Conservation (phyloP, 2,888 invertebrate species). For the Malthinus flaveolus region DNA sequence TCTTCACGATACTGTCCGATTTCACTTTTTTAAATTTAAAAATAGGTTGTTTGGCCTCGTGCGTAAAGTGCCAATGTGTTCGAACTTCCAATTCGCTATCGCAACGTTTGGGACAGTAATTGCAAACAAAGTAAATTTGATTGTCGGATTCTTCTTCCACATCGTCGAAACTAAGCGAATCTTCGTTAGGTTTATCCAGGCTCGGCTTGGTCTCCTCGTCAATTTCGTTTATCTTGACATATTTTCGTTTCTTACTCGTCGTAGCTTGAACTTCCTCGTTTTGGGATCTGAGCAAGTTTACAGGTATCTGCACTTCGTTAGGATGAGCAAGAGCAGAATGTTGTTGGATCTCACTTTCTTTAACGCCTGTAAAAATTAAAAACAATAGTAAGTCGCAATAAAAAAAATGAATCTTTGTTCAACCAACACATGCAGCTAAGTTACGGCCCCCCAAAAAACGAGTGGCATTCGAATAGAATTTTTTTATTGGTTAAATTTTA, state of each 20-base stretch:
- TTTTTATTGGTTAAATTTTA: too few relatives aligned
- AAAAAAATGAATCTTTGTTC: too few relatives aligned
- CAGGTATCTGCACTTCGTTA: too few relatives aligned
- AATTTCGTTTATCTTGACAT: too few relatives aligned
- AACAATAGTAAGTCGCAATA: neutral
- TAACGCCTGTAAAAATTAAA: slow-evolving; percentile 13
- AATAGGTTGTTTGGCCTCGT: slow-evolving; percentile 25
- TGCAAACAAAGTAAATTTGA: slow-evolving; percentile 29
- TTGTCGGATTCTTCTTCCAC: slow-evolving; percentile 7
- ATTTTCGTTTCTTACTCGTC: neutral
- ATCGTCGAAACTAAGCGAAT: neutral
- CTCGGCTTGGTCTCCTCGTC: neutral
- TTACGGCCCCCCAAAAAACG: too few relatives aligned
- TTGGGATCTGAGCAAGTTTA: too few relatives aligned
- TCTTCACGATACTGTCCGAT: neutral
- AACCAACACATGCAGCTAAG: too few relatives aligned
- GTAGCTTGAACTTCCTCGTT: too few relatives aligned
- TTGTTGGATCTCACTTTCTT: slow-evolving; percentile 12
- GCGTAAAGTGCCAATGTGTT: slow-evolving; percentile 35
- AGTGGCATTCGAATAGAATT: too few relatives aligned
- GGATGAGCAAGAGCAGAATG: slow-evolving; percentile 18
- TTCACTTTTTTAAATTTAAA: slow-evolving; percentile 23
- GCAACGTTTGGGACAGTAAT: slow-evolving; percentile 37
- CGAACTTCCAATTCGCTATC: slow-evolving; percentile 24
- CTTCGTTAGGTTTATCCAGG: neutral